phyloP scores from a whole-genome alignment of 2,888 invertebrate species.

The Diadromus collaris region DNA sequence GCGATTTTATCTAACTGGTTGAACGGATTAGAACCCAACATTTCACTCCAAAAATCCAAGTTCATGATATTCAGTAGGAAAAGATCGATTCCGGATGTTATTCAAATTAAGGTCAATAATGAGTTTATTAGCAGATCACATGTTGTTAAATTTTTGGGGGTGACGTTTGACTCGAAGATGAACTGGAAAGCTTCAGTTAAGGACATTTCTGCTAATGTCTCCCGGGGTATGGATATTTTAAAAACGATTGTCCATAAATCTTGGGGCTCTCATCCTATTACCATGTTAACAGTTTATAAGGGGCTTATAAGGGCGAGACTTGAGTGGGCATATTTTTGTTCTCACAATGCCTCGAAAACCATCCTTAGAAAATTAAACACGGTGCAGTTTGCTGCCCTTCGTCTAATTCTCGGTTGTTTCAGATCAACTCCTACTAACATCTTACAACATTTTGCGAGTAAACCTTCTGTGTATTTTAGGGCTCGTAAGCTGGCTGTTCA shows the following conservation, averaged over 20 bases:
- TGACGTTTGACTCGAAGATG: slow-evolving; percentile 7
- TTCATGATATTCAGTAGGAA: slow-evolving; percentile 19
- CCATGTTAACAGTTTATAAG: slow-evolving; percentile 2
- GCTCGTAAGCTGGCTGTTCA: neutral
- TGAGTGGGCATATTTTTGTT: neutral
- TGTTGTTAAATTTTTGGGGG: neutral
- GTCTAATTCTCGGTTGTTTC: neutral
- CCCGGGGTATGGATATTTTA: neutral
- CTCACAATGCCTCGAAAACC: neutral
- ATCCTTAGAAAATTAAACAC: neutral
- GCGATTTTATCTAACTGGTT: neutral
- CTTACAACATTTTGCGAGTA: neutral
- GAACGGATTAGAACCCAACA: neutral
- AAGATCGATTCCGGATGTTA: neutral
- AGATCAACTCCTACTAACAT: neutral
- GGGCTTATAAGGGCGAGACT: slow-evolving; percentile 2
- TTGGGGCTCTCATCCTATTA: slow-evolving; percentile 8
- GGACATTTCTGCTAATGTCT: neutral
- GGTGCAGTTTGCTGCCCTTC: neutral
- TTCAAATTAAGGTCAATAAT: neutral
- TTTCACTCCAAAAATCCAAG: slow-evolving; percentile 15
- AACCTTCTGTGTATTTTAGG: slow-evolving; percentile 1
- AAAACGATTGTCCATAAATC: neutral
- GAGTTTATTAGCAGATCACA: neutral
- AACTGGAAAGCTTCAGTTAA: slow-evolving; percentile 9